Percentiles rank a stretch among this genome's conserved stretches.
Evolutionary conservation across 1,140 invertebrate genomes (phyloP).

Genomic region (Cyrtorhinus lividipennis): DNA sequence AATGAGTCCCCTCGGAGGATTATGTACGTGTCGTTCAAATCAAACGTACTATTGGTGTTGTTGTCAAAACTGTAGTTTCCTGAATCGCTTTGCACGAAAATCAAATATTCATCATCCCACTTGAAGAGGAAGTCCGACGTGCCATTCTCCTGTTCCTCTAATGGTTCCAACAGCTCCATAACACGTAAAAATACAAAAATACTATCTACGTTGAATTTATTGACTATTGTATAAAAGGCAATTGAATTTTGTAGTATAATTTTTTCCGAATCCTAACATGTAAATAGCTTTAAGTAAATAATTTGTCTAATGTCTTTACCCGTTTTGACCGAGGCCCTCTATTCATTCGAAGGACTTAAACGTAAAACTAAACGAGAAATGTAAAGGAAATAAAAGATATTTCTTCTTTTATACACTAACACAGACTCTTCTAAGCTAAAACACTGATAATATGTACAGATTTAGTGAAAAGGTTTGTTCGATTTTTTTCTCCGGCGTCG

Average conservation of each 20-base stretch:
- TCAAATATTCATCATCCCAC: constrained; percentile 23
- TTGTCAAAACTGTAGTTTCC: constrained; percentile 22
- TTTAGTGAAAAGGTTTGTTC: constrained; percentile 9
- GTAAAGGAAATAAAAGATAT: constrained; percentile 5
- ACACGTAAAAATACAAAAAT: constrained; percentile 14
- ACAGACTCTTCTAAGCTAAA: constrained; percentile 13
- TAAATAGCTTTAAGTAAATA: constrained; percentile 8
- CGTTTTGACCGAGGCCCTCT: constrained; percentile 23
- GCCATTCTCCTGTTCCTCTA: constrained; percentile 14
- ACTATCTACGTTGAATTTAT: constrained; percentile 17
- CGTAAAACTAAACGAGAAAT: constrained; percentile 17
- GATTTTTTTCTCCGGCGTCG: constrained; percentile 5
- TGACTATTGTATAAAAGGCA: constrained; percentile 14
- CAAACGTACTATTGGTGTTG: constrained; percentile 27
- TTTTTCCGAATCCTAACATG: constrained; percentile 8
- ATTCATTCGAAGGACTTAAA: constrained; percentile 20
- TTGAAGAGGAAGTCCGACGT: constrained; percentile 21
- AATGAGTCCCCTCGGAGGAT: constrained; percentile 30
- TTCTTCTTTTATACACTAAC: constrained; percentile 11
- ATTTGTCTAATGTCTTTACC: constrained; percentile 18
- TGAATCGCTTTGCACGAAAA: constrained; percentile 18
- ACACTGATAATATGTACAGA: constrained; percentile 11
- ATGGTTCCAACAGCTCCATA: constrained; percentile 16
- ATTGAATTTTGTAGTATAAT: constrained; percentile 13
- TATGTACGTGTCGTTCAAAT: constrained; percentile 27